phyloP scores from a whole-genome alignment of 2,113 vertebrate genomes.

The Apaloderma vittatum region DNA sequence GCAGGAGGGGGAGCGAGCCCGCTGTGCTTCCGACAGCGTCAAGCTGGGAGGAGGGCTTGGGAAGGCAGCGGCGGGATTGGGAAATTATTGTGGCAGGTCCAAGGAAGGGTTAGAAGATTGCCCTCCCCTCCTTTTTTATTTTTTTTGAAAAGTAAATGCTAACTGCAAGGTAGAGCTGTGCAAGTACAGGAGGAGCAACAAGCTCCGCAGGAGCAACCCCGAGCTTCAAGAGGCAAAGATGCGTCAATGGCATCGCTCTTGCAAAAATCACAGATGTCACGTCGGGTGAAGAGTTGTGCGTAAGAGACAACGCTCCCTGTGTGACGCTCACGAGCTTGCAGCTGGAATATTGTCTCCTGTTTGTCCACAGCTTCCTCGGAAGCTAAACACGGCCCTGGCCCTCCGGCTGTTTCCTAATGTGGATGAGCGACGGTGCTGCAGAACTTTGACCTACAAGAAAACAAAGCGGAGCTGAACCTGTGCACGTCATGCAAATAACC shows the following conservation, averaged over 20 bases:
- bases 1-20: rapidly evolving
- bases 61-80: neutral
- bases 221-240: neutral
- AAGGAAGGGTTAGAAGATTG: neutral
- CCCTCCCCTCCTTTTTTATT: neutral
- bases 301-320: neutral
- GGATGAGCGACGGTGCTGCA: neutral
- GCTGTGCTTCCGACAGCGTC: rapidly evolving
- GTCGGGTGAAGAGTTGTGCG: rapidly evolving
- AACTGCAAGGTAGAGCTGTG: neutral
- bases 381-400: rapidly evolving
- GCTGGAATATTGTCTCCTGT: neutral
- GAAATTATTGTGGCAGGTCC: neutral
- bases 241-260: neutral
- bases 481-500: neutral
- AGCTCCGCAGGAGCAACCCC: neutral
- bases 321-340: neutral
- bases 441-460: neutral
- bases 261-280: neutral
- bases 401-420: neutral
- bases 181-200: neutral
- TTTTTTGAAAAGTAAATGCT: neutral
- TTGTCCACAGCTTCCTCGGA: neutral
- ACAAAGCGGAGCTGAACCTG: neutral
- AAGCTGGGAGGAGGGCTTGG: neutral